A percentile compares a stretch with the other conserved stretches of the same genome.
phyloP scores from a whole-genome alignment of 1,140 invertebrate genomes.

The Achroia grisella region DNA sequence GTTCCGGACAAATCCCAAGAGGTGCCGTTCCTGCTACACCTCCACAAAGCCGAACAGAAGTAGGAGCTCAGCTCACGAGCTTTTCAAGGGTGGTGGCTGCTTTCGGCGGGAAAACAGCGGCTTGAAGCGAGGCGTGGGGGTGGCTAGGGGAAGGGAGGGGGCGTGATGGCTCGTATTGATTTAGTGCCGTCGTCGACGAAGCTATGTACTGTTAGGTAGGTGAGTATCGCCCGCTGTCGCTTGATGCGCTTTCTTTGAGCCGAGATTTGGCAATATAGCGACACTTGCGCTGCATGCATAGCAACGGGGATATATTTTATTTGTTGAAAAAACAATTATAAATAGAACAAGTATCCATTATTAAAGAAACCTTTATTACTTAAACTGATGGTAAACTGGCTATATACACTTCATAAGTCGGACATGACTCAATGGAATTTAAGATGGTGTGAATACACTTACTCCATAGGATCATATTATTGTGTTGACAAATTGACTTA shows the following conservation, averaged over 20 bases:
- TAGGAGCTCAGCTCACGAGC: slow-evolving; percentile 71
- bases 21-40: slow-evolving; percentile 57
- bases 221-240: slow-evolving; percentile 55
- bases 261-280: slow-evolving; percentile 1
- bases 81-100: slow-evolving; percentile 71
- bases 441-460: no score
- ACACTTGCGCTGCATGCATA: not conserved
- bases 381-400: no score
- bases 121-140: slow-evolving; percentile 35
- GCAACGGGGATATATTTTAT: no score
- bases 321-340: no score
- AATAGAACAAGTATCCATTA: no score
- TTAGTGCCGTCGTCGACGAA: slow-evolving; percentile 73
- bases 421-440: no score
- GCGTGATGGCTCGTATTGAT: slow-evolving; percentile 74
- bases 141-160: slow-evolving; percentile 34
- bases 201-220: slow-evolving; percentile 64
- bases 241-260: slow-evolving; percentile 67
- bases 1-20: slow-evolving; percentile 63
- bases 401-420: no score
- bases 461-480: no score
- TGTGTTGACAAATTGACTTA: no score
- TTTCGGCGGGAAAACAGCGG: slow-evolving; percentile 68
- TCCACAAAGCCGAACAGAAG: slow-evolving; percentile 72
- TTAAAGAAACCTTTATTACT: no score